Evolutionary conservation across 2,113 vertebrate genomes (phyloP), one percentile per base, ranked within the genome.

Genomic region (Pantherophis guttatus): DNA sequence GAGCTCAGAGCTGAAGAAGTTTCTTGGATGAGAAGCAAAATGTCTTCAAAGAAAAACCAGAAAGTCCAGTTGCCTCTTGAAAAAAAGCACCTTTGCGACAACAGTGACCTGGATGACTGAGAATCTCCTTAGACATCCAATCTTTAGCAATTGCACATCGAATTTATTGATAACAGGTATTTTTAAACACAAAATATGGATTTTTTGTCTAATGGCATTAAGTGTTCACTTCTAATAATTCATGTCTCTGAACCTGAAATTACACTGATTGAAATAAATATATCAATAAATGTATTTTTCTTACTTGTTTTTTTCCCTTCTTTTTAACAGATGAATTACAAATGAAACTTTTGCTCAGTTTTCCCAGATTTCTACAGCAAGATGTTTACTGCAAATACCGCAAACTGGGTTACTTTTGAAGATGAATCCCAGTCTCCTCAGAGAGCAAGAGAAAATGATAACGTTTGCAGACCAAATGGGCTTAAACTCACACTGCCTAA

Each of bases 371-470:
- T 39, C 55, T 94, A 39, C 50, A 48, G 44, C 86, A 97, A 97
- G 95, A 99, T 99, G 99, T 99, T 98, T 93, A 99, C 99, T 90
- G 98, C 98, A 50, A 99, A 99, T 96, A 98, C 98, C 95, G 98
- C 98, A 90, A 99, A 98, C 92, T 99, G 99, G 99, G 99, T 99
- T 95, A 99, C 98, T 3, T 99, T 99, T 90, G 99, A 99, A 87
- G 99, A 99, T 0, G 99, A 99, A 92, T 96, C 97, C 93, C 97
- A 98, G 3, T 97, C 98, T 1, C 97, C 98, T 95, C 98, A 97
- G 95, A 99, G 98, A 95, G 57, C 97, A 1, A 94, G 33, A 86
- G 97, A 97, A 93, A 97, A 90, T 95, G 97, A 97, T 95, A 96
- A 97, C 1, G 95, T 98, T 1, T 98, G 98, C 70, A 98, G 98